Base-by-base conservation (phyloP, 1,140 invertebrate genomes). In the Andricus grossulariae region DNA sequence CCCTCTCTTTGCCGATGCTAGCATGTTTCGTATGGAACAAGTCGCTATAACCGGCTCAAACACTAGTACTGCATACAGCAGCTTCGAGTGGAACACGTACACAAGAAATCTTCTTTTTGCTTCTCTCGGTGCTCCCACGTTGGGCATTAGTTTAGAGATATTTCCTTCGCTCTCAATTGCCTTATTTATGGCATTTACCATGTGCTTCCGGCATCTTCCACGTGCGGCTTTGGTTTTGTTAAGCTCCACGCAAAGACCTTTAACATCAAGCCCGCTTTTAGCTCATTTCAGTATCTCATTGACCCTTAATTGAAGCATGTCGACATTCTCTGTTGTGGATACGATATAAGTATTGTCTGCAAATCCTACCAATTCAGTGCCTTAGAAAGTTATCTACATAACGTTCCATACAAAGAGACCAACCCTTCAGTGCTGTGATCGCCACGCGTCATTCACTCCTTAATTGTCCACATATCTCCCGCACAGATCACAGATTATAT, bases 371-470 rank as follows among this genome's bases (percentile, higher is more conserved):
- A 82, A 10, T 0, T 11, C 49, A 0, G 74, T 60, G 5, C 72
- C 71, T 78, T 50, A 0, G 81, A 75, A n/a, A 83, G 75, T 12
- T 74, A 88, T 83, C 50, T 86, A 88, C 49, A 82, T 54, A 1
- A 83, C 21, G 74, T 87, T 87, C 84, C 87, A 88, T 11, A 87
- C 76, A 6, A 71, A 74, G 0, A 83, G 86, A 18, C 83, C 85
- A 0, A 88, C 70, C 12, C 86, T 77, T 11, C 81, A 84, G 2
- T 84, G 84, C 60, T 89, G 86, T 7, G 85, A 81, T 7, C n/a
- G n/a, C 13, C n/a, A 19, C 52, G 19, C 19, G n/a, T 55, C 52
- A 55, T 55, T 10, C 19, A 16, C n/a, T 55, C 10, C 1, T 11
- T 18, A 21, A 51, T 51, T 16, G 19, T 18, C 8, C 4, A 57